Percentiles rank a stretch among this genome's conserved stretches.
Conservation (phyloP, 1,140 invertebrate species). For the Prorops nasuta region DNA sequence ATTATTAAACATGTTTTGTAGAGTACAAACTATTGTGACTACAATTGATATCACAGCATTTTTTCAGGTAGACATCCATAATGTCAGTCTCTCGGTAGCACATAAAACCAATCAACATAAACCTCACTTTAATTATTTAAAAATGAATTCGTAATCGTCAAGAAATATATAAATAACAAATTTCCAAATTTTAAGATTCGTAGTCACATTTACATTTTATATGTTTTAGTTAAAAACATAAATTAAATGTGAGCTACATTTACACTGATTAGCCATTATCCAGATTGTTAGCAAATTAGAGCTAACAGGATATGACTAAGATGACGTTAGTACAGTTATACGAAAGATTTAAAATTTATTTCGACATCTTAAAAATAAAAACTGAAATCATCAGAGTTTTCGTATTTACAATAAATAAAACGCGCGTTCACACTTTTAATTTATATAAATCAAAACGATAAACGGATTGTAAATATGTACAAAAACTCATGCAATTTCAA, state of each 20-base stretch:
- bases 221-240: slow-evolving; percentile 33
- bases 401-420: no score
- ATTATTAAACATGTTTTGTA: slow-evolving; percentile 35
- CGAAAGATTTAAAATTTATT: neutral
- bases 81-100: slow-evolving; percentile 43
- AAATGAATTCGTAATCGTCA: no score
- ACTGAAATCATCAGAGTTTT: no score
- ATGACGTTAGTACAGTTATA: neutral
- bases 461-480: no score
- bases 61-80: slow-evolving; percentile 46
- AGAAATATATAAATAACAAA: no score
- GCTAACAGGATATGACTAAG: slow-evolving; percentile 42
- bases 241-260: slow-evolving; percentile 24
- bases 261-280: slow-evolving; percentile 30
- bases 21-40: slow-evolving; percentile 40
- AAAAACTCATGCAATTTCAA: no score
- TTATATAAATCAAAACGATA: no score
- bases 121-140: no score
- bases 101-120: no score
- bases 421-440: no score
- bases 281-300: slow-evolving; percentile 36
- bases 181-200: neutral
- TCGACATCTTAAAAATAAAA: no score
- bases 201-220: slow-evolving; percentile 27
- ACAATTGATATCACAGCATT: slow-evolving; percentile 49